Evolutionary conservation across 2,888 invertebrate genomes (phyloP).

Genomic region (Mimumesa dahlbomi): DNA sequence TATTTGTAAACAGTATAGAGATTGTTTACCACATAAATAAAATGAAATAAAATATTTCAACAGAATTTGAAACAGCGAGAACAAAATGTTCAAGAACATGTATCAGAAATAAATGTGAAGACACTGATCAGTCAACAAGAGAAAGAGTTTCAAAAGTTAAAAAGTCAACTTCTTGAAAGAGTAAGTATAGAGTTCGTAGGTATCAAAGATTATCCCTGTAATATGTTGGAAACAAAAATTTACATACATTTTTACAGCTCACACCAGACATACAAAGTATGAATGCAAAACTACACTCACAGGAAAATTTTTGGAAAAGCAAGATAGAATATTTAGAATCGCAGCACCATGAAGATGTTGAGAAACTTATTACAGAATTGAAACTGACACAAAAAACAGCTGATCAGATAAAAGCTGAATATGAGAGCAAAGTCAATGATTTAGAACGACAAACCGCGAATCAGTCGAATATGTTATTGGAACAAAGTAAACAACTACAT

Average conservation of each 20-base stretch:
- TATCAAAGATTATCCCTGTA: no score
- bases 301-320: constrained; percentile 76
- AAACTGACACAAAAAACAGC: constrained; percentile 71
- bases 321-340: constrained; percentile 74
- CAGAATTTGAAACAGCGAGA: constrained; percentile 68
- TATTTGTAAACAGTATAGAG: not conserved
- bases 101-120: constrained; percentile 78
- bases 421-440: constrained; percentile 71
- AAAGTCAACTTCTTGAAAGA: constrained; percentile 80
- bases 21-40: not conserved
- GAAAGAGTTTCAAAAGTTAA: constrained; percentile 81
- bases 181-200: no score
- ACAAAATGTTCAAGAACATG: constrained; percentile 69
- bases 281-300: constrained; percentile 68
- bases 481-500: constrained; percentile 69
- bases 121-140: constrained; percentile 82
- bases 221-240: constrained; percentile 1
- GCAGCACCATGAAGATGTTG: constrained; percentile 73
- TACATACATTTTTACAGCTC: constrained; percentile 55
- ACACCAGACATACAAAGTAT: constrained; percentile 71
- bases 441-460: constrained; percentile 68
- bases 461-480: constrained; percentile 68
- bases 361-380: constrained; percentile 71
- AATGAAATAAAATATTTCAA: constrained; percentile 22
- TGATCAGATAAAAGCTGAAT: constrained; percentile 68